Conservation (phyloP, 2,797 vertebrate species). For the Neomorphus geoffroyi region DNA sequence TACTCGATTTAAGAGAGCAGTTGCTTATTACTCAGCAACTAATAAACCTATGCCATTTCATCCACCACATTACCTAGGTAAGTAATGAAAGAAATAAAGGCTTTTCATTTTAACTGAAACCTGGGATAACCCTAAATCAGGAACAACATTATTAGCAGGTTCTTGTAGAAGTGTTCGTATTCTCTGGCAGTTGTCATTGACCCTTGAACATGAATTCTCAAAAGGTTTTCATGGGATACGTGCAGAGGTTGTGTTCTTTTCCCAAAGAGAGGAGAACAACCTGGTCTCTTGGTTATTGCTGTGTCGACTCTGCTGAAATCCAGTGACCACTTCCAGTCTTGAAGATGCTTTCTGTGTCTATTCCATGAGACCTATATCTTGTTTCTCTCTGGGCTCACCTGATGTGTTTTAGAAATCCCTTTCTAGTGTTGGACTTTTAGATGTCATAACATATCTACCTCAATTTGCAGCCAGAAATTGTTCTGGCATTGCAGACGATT, state of each 20-base stretch:
- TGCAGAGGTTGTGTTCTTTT: neutral
- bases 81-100: conserved; percentile 56
- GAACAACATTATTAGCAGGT: neutral
- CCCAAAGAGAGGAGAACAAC: neutral
- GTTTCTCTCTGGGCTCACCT: neutral
- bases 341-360: neutral
- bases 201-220: neutral
- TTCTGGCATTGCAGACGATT: neutral
- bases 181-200: neutral
- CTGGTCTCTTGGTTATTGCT: neutral
- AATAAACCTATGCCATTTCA: conserved; percentile 86
- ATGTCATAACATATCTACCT: neutral
- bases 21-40: conserved; percentile 92
- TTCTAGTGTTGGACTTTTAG: neutral
- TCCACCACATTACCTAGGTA: conserved; percentile 86
- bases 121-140: neutral
- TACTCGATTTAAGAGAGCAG: conserved; percentile 92
- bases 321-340: neutral
- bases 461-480: neutral
- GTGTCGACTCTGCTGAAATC: neutral
- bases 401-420: neutral
- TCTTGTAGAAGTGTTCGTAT: neutral
- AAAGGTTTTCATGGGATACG: neutral
- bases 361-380: neutral
- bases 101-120: neutral